Evolutionary conservation across 2,797 vertebrate genomes (phyloP).

Genomic region (Neopelma chrysocephalum): DNA sequence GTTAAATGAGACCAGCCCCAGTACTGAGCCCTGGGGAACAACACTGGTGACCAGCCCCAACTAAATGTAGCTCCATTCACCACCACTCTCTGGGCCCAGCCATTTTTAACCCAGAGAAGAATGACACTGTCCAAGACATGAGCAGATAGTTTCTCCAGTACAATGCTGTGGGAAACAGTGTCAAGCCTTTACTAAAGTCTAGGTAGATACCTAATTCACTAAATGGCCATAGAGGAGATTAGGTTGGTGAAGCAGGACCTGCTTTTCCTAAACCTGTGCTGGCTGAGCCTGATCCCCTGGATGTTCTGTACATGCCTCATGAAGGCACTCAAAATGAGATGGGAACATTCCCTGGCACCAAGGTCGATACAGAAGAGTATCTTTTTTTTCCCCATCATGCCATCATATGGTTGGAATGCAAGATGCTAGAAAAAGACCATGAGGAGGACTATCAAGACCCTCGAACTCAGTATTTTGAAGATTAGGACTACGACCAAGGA

Average conservation of each 20-base stretch:
- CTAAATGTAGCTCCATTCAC: neutral
- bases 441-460: neutral
- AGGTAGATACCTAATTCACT: neutral
- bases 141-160: neutral
- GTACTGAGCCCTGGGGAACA: neutral
- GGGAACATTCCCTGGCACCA: neutral
- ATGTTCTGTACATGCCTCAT: neutral
- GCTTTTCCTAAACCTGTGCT: fast-evolving
- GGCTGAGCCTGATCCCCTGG: neutral
- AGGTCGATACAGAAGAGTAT: neutral
- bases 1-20: neutral
- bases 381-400: neutral
- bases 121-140: neutral
- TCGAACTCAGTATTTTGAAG: neutral
- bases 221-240: neutral
- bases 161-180: neutral
- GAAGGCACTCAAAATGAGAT: neutral
- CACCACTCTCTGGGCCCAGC: neutral
- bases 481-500: neutral
- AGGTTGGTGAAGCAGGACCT: neutral
- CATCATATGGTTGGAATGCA: neutral
- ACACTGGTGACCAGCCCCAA: neutral
- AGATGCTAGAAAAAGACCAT: neutral
- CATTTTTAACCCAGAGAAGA: neutral
- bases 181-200: neutral